These are phyloP conservation scores for Camponotus fellah DNA, from an alignment of 2,888 invertebrate species.

Conservation along the genomic window DNA sequence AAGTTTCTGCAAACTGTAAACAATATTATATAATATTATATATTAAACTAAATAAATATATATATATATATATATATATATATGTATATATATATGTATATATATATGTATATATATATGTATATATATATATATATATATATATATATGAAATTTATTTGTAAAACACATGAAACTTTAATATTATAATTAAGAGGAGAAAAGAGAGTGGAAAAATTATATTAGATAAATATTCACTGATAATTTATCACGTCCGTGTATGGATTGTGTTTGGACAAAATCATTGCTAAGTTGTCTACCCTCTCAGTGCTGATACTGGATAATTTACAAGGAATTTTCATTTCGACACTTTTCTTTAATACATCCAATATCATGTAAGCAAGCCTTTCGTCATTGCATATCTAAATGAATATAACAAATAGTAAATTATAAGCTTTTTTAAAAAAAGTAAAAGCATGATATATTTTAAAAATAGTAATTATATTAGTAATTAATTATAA, in stretches of 20 bases:
- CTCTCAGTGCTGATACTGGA: conserved; percentile 63
- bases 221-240: conserved; percentile 69
- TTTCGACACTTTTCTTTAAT: conserved; percentile 37
- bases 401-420: conserved; percentile 27
- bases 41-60: too few species aligned
- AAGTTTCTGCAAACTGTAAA: conserved; percentile 74
- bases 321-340: conserved; percentile 71
- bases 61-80: too few species aligned
- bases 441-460: neutral
- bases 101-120: too few species aligned
- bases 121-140: too few species aligned
- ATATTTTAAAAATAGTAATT: neutral
- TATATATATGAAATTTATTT: too few species aligned
- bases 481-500: neutral
- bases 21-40: too few species aligned
- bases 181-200: neutral
- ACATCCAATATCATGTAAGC: conserved; percentile 67
- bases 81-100: too few species aligned
- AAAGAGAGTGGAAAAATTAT: neutral
- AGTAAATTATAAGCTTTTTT: neutral
- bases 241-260: conserved; percentile 75
- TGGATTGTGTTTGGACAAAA: conserved; percentile 71
- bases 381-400: conserved; percentile 50
- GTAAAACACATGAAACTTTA: neutral
- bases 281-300: conserved; percentile 73